phyloP scores from a whole-genome alignment of 2,797 vertebrate species.

The Malurus splendens region DNA sequence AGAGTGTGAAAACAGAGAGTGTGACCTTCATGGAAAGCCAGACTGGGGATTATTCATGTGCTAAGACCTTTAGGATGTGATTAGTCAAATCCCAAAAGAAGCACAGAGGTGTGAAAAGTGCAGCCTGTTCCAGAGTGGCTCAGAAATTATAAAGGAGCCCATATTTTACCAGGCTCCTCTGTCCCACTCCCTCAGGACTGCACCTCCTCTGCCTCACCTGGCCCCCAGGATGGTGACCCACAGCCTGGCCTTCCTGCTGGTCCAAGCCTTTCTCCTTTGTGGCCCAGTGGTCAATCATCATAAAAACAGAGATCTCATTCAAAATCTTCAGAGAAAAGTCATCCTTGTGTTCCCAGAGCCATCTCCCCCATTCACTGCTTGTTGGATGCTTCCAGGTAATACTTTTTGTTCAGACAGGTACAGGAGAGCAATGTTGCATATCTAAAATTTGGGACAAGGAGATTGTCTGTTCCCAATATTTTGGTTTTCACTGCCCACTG shows the following conservation, averaged over 20 bases:
- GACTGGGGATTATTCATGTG: background rate
- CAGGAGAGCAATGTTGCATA: fast-evolving
- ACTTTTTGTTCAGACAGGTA: background rate
- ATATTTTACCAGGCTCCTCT: background rate
- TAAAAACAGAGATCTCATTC: background rate
- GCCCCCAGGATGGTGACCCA: background rate
- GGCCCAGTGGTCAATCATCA: fast-evolving
- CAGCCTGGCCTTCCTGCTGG: background rate
- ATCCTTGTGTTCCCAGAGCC: background rate
- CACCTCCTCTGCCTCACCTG: background rate
- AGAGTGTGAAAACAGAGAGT: background rate
- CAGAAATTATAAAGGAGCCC: background rate
- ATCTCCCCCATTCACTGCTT: background rate
- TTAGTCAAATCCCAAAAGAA: background rate
- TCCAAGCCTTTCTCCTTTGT: background rate
- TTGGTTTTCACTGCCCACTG: background rate
- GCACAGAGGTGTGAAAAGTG: background rate
- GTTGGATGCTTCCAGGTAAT: background rate
- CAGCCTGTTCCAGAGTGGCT: background rate
- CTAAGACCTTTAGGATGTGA: background rate
- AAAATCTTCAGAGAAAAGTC: background rate
- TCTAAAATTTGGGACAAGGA: background rate
- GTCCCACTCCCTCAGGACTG: background rate
- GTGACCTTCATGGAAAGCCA: background rate
- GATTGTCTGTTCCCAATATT: background rate